phyloP scores from a whole-genome alignment of 2,113 vertebrate genomes.

The Chlamydotis undulata region DNA sequence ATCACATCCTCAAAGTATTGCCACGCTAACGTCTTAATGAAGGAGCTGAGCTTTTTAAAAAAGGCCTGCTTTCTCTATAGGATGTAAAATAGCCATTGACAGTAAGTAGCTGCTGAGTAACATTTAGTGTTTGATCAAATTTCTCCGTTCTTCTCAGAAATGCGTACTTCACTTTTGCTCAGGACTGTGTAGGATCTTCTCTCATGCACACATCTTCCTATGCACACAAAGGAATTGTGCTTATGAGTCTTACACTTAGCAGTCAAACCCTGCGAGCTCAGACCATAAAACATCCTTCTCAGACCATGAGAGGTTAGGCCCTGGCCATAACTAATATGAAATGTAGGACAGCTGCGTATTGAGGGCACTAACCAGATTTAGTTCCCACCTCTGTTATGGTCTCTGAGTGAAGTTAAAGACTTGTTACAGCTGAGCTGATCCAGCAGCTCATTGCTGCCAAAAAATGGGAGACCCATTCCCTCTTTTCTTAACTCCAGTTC shows the following conservation, averaged over 20 bases:
- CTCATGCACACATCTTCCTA: not conserved
- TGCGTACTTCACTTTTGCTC: not conserved
- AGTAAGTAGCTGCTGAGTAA: not conserved
- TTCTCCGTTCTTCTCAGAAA: not conserved
- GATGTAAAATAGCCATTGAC: not conserved
- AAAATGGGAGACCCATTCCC: not conserved
- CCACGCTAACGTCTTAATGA: not conserved
- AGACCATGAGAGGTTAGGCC: not conserved
- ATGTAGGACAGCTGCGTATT: not conserved
- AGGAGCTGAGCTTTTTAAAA: not conserved
- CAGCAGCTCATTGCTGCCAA: not conserved
- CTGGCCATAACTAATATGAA: not conserved
- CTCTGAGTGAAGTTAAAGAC: not conserved
- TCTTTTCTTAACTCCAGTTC: not conserved
- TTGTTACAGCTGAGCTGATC: not conserved
- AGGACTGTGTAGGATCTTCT: not conserved
- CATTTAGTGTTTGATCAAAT: not conserved
- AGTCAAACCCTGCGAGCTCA: not conserved
- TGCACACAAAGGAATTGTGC: not conserved
- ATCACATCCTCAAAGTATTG: not conserved
- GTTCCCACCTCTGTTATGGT: not conserved
- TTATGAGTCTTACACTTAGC: not conserved
- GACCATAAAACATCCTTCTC: not conserved
- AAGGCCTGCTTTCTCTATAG: not conserved
- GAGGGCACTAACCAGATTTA: not conserved